phyloP scores from a whole-genome alignment of 2,113 vertebrate species.

The Centrocercus urophasianus region DNA sequence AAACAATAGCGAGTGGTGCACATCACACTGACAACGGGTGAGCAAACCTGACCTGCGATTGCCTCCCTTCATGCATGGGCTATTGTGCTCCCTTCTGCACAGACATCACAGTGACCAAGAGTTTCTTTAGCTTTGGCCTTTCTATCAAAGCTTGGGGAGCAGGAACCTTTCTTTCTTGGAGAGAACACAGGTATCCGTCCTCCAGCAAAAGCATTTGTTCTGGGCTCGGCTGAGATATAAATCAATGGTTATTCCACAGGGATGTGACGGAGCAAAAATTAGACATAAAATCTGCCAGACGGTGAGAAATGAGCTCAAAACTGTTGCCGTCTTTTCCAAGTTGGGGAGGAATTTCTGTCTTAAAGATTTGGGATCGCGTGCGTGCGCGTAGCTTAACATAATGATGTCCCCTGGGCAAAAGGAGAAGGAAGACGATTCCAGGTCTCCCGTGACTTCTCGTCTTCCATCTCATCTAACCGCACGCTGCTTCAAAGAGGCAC shows the following conservation, averaged over 20 bases:
- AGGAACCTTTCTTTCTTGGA: constrained; percentile 47
- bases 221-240: neutral
- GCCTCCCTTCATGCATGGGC: neutral
- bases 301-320: neutral
- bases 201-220: constrained; percentile 17
- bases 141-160: neutral
- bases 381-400: constrained; percentile 2
- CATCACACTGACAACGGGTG: neutral
- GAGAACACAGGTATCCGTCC: constrained; percentile 21
- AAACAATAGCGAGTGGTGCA: accelerated
- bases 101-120: neutral
- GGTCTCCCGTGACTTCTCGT: neutral
- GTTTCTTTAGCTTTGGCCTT: neutral
- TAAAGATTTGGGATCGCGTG: neutral
- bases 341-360: constrained; percentile 22
- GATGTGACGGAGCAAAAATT: constrained; percentile 55
- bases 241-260: neutral
- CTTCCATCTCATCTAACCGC: neutral
- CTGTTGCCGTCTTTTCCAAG: neutral
- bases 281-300: constrained; percentile 48
- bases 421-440: neutral
- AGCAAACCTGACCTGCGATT: neutral
- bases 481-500: neutral
- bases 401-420: neutral
- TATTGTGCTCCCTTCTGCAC: neutral